Evolutionary conservation across 2,113 vertebrate species (phyloP).

Genomic region (Oryzias woworae): DNA sequence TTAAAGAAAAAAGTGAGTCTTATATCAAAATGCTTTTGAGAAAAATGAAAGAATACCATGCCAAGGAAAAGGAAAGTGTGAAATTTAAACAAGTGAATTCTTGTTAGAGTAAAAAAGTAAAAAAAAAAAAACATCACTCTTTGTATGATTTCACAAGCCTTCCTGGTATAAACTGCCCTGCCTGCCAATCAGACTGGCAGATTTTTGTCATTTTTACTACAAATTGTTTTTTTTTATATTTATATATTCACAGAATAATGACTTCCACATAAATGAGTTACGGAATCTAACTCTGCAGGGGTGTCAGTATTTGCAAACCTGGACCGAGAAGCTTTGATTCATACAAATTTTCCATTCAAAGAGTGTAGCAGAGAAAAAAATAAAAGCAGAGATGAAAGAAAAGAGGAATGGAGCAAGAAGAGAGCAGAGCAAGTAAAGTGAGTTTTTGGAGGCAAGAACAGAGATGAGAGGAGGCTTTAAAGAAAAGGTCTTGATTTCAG

Average conservation of each 20-base stretch:
- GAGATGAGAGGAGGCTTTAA: constrained; percentile 11
- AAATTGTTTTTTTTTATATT: too few species aligned
- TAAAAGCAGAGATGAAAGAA: constrained; percentile 19
- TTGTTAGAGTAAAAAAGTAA: constrained; percentile 30
- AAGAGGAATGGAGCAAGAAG: constrained; percentile 8
- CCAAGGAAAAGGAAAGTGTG: constrained; percentile 1
- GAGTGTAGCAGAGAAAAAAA: not conserved
- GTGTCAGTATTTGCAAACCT: constrained; percentile 6
- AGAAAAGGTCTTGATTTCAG: constrained; percentile 32
- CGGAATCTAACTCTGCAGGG: constrained; percentile 32
- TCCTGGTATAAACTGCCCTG: constrained; percentile 47
- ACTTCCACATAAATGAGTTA: not conserved
- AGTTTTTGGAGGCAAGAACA: constrained; percentile 6
- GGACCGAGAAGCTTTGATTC: constrained; percentile 36
- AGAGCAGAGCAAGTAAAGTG: not conserved
- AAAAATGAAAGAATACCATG: constrained; percentile 30
- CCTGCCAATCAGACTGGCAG: constrained; percentile 58
- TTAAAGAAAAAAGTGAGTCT: not conserved
- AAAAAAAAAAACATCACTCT: constrained; percentile 24
- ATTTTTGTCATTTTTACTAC: not conserved
- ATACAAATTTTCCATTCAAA: constrained; percentile 26
- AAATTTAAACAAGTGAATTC: constrained; percentile 50
- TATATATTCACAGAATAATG: too few species aligned
- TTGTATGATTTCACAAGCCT: constrained; percentile 30
- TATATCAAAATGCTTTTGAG: constrained; percentile 24